phyloP scores from a whole-genome alignment of 2,888 invertebrate genomes.

The Agapostemon virescens region DNA sequence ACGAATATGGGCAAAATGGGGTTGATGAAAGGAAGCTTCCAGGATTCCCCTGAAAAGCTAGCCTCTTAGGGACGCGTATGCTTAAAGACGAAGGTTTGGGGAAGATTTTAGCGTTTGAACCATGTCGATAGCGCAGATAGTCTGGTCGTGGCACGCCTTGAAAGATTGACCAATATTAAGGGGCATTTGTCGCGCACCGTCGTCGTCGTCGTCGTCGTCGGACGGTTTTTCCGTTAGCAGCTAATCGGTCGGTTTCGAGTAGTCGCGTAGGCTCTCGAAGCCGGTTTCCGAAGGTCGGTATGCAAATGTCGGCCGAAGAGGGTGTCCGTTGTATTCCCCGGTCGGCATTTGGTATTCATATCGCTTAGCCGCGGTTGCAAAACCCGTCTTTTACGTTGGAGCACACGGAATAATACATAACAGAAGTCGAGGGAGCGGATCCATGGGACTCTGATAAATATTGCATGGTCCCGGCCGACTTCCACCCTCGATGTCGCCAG shows the following conservation, averaged over 20 bases:
- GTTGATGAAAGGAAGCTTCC: too few species aligned
- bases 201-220: too few species aligned
- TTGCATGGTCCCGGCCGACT: conserved; percentile 41
- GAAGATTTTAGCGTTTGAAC: too few species aligned
- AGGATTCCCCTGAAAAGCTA: too few species aligned
- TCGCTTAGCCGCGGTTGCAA: conserved; percentile 65
- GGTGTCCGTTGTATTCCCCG: conserved; percentile 20
- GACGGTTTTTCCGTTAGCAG: not conserved
- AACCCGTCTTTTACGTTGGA: conserved; percentile 66
- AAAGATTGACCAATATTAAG: too few species aligned
- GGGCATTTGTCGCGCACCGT: too few species aligned
- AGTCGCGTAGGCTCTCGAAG: not conserved
- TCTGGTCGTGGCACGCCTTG: too few species aligned
- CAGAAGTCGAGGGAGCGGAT: conserved; percentile 32
- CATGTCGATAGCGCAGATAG: too few species aligned
- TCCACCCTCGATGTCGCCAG: not conserved
- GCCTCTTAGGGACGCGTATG: too few species aligned
- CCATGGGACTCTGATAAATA: conserved; percentile 56
- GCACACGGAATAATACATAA: conserved; percentile 68
- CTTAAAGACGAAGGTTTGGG: too few species aligned
- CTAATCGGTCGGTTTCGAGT: not conserved
- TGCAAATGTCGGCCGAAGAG: conserved; percentile 28
- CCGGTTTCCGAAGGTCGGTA: conserved; percentile 26
- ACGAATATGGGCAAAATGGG: too few species aligned
- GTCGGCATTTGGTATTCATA: conserved; percentile 73